Evolutionary conservation across 2,888 invertebrate species (phyloP).

Genomic region (Drosophila imparisetae): DNA sequence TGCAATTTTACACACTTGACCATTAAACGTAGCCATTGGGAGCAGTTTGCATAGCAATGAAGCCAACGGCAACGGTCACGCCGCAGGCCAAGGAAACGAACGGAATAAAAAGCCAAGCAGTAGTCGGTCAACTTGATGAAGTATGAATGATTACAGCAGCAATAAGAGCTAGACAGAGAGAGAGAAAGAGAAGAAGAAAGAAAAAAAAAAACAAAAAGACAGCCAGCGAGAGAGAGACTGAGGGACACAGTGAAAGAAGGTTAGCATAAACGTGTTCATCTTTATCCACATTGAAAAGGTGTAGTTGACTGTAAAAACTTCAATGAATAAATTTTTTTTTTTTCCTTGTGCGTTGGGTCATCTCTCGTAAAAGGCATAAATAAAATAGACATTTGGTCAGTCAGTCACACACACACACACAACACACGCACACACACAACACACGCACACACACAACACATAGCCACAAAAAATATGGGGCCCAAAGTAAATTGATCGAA

Average conservation of each 20-base stretch:
- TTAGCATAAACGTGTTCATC: slow-evolving; percentile 49
- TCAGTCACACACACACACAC: slow-evolving; percentile 33
- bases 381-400: slow-evolving; percentile 57
- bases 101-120: slow-evolving; percentile 49
- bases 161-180: slow-evolving; percentile 17
- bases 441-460: slow-evolving; percentile 6
- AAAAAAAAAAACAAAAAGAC: background rate
- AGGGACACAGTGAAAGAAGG: background rate
- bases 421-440: slow-evolving; percentile 1
- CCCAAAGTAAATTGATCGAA: slow-evolving; percentile 71
- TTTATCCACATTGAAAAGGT: slow-evolving; percentile 74
- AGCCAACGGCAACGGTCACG: slow-evolving; percentile 45
- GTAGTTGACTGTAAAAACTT: slow-evolving; percentile 82
- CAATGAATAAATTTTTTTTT: slow-evolving; percentile 71
- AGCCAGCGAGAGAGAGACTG: background rate
- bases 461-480: slow-evolving; percentile 23
- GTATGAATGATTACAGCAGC: slow-evolving; percentile 76
- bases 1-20: slow-evolving; percentile 82
- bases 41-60: slow-evolving; percentile 81
- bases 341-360: slow-evolving; percentile 43
- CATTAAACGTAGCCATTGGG: slow-evolving; percentile 82
- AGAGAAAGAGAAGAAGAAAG: background rate
- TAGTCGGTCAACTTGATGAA: slow-evolving; percentile 77
- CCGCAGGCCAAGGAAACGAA: slow-evolving; percentile 31
- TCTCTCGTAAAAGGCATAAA: slow-evolving; percentile 70